phyloP scores from a whole-genome alignment of 23 tunicate species.

The Trididemnum clinides region DNA sequence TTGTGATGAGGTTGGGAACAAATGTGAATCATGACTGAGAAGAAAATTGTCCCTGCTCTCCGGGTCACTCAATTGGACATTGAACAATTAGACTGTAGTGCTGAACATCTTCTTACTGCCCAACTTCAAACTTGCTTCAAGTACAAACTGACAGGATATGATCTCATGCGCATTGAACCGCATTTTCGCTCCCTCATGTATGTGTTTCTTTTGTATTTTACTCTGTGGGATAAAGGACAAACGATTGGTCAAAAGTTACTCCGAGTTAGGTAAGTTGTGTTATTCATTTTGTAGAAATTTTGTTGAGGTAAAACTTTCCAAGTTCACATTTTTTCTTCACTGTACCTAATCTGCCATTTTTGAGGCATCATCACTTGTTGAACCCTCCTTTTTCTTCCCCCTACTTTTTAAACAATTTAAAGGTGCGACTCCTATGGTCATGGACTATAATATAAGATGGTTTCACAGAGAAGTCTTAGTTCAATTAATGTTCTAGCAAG shows the following conservation, averaged over 20 bases:
- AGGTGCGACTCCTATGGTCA: no score
- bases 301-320: no score
- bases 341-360: no score
- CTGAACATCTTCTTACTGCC: slow-evolving; percentile 13
- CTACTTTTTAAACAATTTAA: no score
- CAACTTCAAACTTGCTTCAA: slow-evolving; percentile 35
- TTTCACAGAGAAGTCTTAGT: no score
- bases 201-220: slow-evolving; percentile 29
- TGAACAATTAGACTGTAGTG: slow-evolving; percentile 31
- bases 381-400: no score
- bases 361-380: no score
- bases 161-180: slow-evolving; percentile 9
- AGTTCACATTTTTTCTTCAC: no score
- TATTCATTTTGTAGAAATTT: no score
- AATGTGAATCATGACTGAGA: neutral
- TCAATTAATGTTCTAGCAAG: no score
- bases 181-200: slow-evolving; percentile 35
- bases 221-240: slow-evolving; percentile 41
- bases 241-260: slow-evolving; percentile 68
- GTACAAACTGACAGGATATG: slow-evolving; percentile 1
- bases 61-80: slow-evolving; percentile 73
- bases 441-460: no score
- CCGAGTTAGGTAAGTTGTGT: slow-evolving; percentile 42
- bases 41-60: slow-evolving; percentile 20
- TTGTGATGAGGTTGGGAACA: neutral